These are phyloP conservation scores for Eulemur coronatus DNA, from an alignment of 2,797 vertebrate genomes.

Conservation along the genomic window DNA sequence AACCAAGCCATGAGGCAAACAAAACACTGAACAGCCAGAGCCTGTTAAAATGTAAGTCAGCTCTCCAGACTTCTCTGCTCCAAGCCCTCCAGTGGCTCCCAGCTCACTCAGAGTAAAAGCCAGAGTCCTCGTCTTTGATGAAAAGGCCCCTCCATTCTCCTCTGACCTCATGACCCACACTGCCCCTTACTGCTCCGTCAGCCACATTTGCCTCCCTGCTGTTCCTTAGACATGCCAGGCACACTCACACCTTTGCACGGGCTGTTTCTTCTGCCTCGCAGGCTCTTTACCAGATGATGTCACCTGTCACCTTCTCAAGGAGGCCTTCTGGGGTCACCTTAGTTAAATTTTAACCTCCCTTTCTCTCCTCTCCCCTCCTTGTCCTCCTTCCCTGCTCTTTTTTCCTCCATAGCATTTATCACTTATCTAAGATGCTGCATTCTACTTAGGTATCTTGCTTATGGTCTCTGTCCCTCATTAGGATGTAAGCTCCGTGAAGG, in stretches of 20 bases:
- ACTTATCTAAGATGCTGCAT: not conserved
- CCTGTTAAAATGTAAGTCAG: not conserved
- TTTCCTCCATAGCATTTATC: not conserved
- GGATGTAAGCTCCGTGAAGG: not conserved
- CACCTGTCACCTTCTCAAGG: not conserved
- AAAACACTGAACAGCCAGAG: not conserved
- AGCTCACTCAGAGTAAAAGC: not conserved
- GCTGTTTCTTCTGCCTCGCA: not conserved
- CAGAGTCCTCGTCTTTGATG: not conserved
- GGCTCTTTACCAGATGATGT: not conserved
- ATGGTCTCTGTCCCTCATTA: not conserved
- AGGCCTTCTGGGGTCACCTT: not conserved
- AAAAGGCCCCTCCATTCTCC: not conserved
- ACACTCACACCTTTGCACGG: not conserved
- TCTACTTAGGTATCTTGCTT: not conserved
- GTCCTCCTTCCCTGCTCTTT: not conserved
- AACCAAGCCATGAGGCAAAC: not conserved
- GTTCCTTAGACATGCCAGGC: not conserved
- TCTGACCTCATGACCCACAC: not conserved
- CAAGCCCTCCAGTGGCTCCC: not conserved
- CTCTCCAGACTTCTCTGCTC: not conserved
- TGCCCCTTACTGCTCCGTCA: not conserved
- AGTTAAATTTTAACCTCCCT: not conserved
- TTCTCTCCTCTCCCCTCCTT: not conserved
- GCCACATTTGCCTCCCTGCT: not conserved